Evolutionary conservation across 2,888 invertebrate species (phyloP), one percentile per base, ranked within the genome.

Genomic region (Macaria liturata): DNA sequence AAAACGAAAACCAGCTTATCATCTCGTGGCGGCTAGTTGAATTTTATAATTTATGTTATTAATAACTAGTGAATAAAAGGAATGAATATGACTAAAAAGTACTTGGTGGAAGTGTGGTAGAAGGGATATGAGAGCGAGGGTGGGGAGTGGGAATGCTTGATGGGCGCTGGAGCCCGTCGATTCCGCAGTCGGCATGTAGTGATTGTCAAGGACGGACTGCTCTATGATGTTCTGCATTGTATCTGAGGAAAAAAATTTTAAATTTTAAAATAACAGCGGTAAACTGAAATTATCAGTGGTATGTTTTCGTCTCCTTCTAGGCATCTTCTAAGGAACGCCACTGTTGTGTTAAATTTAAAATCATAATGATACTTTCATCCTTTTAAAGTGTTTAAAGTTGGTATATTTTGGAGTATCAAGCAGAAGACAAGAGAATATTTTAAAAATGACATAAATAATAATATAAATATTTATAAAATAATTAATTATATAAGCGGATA

Each of bases 201-300:
- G 85, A 81, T 91, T 92, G 81, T 92, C 92, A 40, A 92, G 84
- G 32, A 92, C 91, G 39, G 92, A 92, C 74, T 92, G 92, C 70
- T 92, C 92, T 52, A 92, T 89, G 32, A 92, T 88, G 61, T 92
- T 92, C 74, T 92, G 91, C 87, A 92, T 86, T 59, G 91, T 90
- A 72, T 92, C 92, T 91, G 66, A 37, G 7, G 67, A 57, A 59
- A 59, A 70, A 65, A 54, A 54, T 7, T 1, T 20, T 20, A 20
- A 20, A 20, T 20, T 20, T 20, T 20, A 20, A 20, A 20, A 20
- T 20, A 20, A 20, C 20, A 20, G 20, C 20, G 20, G 20, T 20
- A 1, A 20, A 20, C 20, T 20, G 20, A 20, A 20, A 20, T 20
- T 37, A 37, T 7, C 34, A 37, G 34, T 37, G 34, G 34, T 7